Evolutionary conservation across 2,797 vertebrate species (phyloP).

Genomic region (Rachycentron canadum): DNA sequence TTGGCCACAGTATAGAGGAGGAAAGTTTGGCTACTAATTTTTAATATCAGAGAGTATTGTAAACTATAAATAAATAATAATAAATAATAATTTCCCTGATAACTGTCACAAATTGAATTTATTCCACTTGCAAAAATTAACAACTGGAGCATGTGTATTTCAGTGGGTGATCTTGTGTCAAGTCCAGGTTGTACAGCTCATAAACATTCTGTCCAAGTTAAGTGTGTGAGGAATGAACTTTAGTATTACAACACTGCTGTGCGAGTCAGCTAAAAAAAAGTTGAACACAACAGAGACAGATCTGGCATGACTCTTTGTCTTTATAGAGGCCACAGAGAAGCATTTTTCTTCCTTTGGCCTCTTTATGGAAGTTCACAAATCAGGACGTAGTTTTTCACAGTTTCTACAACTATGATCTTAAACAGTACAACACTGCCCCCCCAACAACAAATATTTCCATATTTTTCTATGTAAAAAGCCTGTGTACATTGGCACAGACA

Average conservation of each 20-base stretch:
- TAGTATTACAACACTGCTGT: slow-evolving; percentile 26
- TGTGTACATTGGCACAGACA: slow-evolving; percentile 55
- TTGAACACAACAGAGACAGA: slow-evolving; percentile 34
- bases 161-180: background rate
- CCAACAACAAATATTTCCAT: slow-evolving; percentile 31
- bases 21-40: slow-evolving; percentile 30
- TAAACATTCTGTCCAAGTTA: slow-evolving; percentile 25
- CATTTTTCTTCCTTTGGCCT: slow-evolving; percentile 47
- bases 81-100: background rate
- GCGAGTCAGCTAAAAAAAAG: slow-evolving; percentile 18
- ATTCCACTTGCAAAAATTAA: slow-evolving; percentile 7
- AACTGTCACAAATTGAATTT: slow-evolving; percentile 4
- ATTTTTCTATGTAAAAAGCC: slow-evolving; percentile 16
- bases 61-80: slow-evolving; percentile 19
- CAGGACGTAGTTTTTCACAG: slow-evolving; percentile 31
- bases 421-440: slow-evolving; percentile 20
- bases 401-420: slow-evolving; percentile 14
- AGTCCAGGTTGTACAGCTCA: slow-evolving; percentile 33
- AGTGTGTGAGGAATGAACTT: slow-evolving; percentile 31
- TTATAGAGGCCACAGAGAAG: slow-evolving; percentile 27
- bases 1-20: slow-evolving; percentile 9
- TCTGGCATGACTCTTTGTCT: slow-evolving; percentile 32
- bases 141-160: background rate
- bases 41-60: slow-evolving; percentile 37
- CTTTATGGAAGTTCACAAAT: slow-evolving; percentile 57